phyloP scores from a whole-genome alignment of 2,888 invertebrate species.

The Drosophila tanythrix region DNA sequence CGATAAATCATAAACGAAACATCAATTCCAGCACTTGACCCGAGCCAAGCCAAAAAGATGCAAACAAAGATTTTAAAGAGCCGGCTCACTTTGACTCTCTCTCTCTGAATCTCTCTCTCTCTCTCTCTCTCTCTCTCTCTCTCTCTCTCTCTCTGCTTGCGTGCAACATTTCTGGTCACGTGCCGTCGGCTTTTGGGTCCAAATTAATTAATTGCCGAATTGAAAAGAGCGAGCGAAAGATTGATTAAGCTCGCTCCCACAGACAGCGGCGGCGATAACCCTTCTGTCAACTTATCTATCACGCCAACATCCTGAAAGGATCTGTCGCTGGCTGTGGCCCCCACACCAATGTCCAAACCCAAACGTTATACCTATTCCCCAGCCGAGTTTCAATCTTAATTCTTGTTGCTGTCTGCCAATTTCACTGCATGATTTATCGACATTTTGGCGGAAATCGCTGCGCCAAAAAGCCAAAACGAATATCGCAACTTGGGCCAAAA shows the following conservation, averaged over 20 bases:
- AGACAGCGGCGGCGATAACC: slow-evolving; percentile 54
- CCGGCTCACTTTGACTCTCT: background rate
- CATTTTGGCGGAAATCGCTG: slow-evolving; percentile 75
- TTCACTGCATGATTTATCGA: slow-evolving; percentile 73
- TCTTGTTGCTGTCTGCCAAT: slow-evolving; percentile 44
- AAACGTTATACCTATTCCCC: background rate
- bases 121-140: background rate
- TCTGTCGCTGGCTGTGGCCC: slow-evolving; percentile 20
- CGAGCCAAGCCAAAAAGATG: slow-evolving; percentile 53
- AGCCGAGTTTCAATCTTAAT: slow-evolving; percentile 18
- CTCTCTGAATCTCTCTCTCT: background rate
- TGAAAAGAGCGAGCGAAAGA: slow-evolving; percentile 44
- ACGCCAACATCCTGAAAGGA: slow-evolving; percentile 65
- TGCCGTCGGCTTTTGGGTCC: slow-evolving; percentile 43
- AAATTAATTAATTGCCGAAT: slow-evolving; percentile 76
- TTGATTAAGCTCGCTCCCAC: slow-evolving; percentile 62
- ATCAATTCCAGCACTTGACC: slow-evolving; percentile 85
- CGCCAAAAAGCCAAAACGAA: slow-evolving; percentile 65
- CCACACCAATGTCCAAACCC: slow-evolving; percentile 7
- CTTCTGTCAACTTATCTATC: slow-evolving; percentile 73
- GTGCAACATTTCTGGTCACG: slow-evolving; percentile 54
- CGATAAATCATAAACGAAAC: slow-evolving; percentile 85
- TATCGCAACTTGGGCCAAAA: slow-evolving; percentile 43
- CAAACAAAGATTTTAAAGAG: slow-evolving; percentile 30
- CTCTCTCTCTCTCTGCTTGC: background rate